These are phyloP conservation scores for Echeneis naucrates DNA, from an alignment of 2,797 vertebrate genomes.

Conservation along the genomic window DNA sequence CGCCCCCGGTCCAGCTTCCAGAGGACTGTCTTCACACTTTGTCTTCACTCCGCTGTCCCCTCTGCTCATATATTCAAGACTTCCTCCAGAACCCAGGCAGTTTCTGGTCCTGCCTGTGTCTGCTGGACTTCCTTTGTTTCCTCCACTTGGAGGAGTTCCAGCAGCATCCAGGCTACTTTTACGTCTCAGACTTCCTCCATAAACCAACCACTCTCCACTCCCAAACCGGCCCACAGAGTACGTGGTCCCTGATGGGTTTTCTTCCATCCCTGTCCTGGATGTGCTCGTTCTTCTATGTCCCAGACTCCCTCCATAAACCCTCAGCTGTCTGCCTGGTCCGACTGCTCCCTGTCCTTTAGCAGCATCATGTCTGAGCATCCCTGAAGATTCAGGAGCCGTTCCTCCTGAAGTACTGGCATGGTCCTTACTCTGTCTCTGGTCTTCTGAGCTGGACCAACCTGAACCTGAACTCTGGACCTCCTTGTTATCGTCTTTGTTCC, in stretches of 20 bases:
- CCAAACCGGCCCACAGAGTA: constrained; percentile 12
- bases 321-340: neutral
- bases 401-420: neutral
- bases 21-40: too few species aligned
- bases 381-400: neutral
- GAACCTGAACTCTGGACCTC: neutral
- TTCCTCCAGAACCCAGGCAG: constrained; percentile 33
- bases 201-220: constrained; percentile 33
- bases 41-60: too few species aligned
- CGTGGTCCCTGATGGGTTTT: neutral
- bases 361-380: neutral
- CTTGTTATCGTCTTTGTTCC: neutral
- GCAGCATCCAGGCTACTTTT: constrained; percentile 9
- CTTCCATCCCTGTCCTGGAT: neutral
- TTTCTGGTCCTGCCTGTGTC: constrained; percentile 9
- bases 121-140: neutral
- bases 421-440: too few species aligned
- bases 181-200: neutral
- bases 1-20: too few species aligned
- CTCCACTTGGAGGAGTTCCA: neutral
- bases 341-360: neutral
- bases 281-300: neutral
- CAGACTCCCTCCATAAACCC: neutral
- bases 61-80: neutral
- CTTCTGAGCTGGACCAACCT: too few species aligned